Conservation (phyloP, 1,140 invertebrate genomes). For the Drosophila bocqueti region DNA sequence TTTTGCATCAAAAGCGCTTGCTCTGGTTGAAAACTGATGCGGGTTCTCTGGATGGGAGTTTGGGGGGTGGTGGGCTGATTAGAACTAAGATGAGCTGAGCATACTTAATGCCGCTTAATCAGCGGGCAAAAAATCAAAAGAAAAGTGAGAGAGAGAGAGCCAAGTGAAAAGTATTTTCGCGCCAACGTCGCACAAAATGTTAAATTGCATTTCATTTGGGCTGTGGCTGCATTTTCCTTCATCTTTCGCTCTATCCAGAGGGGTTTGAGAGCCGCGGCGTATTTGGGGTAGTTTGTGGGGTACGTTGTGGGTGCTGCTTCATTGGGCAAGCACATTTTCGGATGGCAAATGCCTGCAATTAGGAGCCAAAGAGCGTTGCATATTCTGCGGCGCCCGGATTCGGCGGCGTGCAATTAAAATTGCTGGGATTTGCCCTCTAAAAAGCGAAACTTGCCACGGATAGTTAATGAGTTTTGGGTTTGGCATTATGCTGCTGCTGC, state of each 20-base stretch:
- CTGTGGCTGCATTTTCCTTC: conserved; percentile 47
- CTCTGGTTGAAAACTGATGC: conserved; percentile 24
- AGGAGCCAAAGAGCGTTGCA: conserved; percentile 62
- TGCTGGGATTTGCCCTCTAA: conserved; percentile 34
- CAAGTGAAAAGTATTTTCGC: conserved; percentile 30
- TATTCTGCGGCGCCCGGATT: conserved; percentile 58
- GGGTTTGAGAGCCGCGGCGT: background rate
- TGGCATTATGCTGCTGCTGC: conserved; percentile 13
- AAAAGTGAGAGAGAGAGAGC: background rate
- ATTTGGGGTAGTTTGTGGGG: conserved; percentile 13
- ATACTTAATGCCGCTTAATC: conserved; percentile 44
- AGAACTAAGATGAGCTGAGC: conserved; percentile 26
- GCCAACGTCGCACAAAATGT: conserved; percentile 65
- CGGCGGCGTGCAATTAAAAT: conserved; percentile 65
- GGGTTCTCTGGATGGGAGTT: conserved; percentile 12
- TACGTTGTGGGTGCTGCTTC: conserved; percentile 48
- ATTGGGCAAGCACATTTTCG: conserved; percentile 60
- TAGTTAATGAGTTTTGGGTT: conserved; percentile 55
- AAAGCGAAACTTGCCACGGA: conserved; percentile 39
- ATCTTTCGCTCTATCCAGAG: conserved; percentile 8
- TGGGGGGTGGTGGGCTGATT: conserved; percentile 2
- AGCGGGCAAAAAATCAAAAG: conserved; percentile 24
- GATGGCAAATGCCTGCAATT: conserved; percentile 64
- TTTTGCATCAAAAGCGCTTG: conserved; percentile 36
- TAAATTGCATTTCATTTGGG: conserved; percentile 67